phyloP scores from a whole-genome alignment of 2,797 vertebrate genomes.

The Emys orbicularis region DNA sequence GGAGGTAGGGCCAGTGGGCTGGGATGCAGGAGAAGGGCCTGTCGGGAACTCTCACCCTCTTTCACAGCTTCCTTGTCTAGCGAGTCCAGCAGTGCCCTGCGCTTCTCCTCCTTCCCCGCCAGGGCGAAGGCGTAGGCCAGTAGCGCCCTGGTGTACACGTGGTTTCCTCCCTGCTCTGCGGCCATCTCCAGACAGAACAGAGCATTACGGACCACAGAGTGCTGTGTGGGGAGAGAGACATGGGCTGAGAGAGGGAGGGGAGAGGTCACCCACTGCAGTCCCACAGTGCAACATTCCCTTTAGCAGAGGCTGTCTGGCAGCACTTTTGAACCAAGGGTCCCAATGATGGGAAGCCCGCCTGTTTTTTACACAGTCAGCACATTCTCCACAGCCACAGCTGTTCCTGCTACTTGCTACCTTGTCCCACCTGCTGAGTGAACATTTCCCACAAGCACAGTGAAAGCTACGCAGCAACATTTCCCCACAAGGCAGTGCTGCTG shows the following conservation, averaged over 20 bases:
- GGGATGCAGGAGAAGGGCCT: not conserved
- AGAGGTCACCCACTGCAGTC: not conserved
- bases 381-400: not conserved
- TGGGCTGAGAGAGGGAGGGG: not conserved
- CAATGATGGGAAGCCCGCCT: not conserved
- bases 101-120: constrained; percentile 50
- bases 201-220: constrained; percentile 59
- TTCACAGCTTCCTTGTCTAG: constrained; percentile 63
- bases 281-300: not conserved
- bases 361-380: not conserved
- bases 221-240: constrained; percentile 30
- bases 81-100: constrained; percentile 38
- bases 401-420: not conserved
- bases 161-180: constrained; percentile 29
- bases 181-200: constrained; percentile 71
- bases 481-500: not conserved
- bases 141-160: constrained; percentile 70
- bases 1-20: not conserved
- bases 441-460: not conserved
- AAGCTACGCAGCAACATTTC: not conserved
- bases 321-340: not conserved
- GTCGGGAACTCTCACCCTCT: constrained; percentile 56
- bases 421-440: not conserved
- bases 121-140: constrained; percentile 77
- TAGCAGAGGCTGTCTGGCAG: not conserved